Conservation (phyloP, 2,888 invertebrate species). For the Tachina grossa region DNA sequence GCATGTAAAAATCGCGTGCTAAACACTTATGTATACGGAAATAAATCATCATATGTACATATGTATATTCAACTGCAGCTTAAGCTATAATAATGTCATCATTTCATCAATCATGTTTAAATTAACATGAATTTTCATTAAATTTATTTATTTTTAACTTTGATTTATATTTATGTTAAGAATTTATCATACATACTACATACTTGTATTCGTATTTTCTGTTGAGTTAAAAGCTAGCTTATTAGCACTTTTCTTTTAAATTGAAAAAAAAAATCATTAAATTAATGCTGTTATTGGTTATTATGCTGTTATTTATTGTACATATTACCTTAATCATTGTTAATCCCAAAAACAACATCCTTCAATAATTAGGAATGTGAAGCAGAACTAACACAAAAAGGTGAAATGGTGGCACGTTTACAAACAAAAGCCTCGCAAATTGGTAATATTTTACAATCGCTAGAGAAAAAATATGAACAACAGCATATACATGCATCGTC, state of each 20-base stretch:
- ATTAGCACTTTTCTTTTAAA: slow-evolving; percentile 22
- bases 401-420: slow-evolving; percentile 96
- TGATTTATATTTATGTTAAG: not conserved
- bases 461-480: slow-evolving; percentile 87
- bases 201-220: not conserved
- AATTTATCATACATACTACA: slow-evolving; percentile 5
- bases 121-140: slow-evolving; percentile 5
- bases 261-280: slow-evolving; percentile 7
- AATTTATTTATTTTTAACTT: slow-evolving; percentile 13
- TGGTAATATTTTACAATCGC: slow-evolving; percentile 94
- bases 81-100: slow-evolving; percentile 41
- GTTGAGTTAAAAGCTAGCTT: slow-evolving; percentile 34
- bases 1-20: slow-evolving; percentile 64
- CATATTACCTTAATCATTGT: slow-evolving; percentile 47
- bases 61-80: slow-evolving; percentile 34
- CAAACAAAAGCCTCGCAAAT: slow-evolving; percentile 98
- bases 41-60: slow-evolving; percentile 45
- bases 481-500: slow-evolving; percentile 85
- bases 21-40: slow-evolving; percentile 34
- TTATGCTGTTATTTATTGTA: slow-evolving; percentile 22
- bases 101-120: slow-evolving; percentile 53
- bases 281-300: slow-evolving; percentile 18
- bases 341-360: slow-evolving; percentile 35
- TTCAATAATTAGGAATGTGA: slow-evolving; percentile 91
- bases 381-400: slow-evolving; percentile 97